These are phyloP conservation scores for Clusia tigrina DNA, from an alignment of 2,888 invertebrate species.

Conservation along the genomic window DNA sequence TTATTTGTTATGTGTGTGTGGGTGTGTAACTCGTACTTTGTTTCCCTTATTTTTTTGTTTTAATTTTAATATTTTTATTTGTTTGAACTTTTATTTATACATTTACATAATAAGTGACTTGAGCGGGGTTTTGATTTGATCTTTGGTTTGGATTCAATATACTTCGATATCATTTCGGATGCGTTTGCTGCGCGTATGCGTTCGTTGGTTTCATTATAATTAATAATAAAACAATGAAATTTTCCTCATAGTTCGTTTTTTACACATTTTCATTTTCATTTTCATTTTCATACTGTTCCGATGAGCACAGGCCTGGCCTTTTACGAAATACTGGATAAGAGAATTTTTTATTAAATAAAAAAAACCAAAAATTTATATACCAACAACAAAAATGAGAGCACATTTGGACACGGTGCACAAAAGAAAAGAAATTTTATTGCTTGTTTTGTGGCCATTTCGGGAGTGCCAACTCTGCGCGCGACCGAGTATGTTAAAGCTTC, in stretches of 20 bases:
- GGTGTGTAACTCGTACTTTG: constrained; percentile 12
- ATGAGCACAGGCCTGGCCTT: too few species aligned
- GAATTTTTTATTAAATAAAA: too few species aligned
- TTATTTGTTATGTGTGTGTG: neutral
- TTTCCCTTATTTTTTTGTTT: constrained; percentile 29
- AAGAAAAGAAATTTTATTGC: too few species aligned
- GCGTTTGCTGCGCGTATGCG: neutral
- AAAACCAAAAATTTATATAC: too few species aligned
- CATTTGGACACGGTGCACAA: too few species aligned
- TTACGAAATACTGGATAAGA: too few species aligned
- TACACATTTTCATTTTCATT: constrained; percentile 3
- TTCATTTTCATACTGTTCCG: too few species aligned
- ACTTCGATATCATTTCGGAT: constrained; percentile 1
- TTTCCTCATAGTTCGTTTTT: constrained; percentile 6
- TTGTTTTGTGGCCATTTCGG: too few species aligned
- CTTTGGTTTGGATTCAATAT: constrained; percentile 46
- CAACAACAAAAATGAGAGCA: too few species aligned
- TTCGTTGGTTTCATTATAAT: neutral
- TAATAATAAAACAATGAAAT: neutral
- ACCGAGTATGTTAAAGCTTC: too few species aligned
- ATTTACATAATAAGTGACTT: constrained; percentile 15
- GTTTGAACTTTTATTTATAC: constrained; percentile 41
- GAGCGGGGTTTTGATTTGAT: constrained; percentile 15
- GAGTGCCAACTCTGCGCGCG: too few species aligned
- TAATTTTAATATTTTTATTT: constrained; percentile 40